phyloP scores from a whole-genome alignment of 1,140 invertebrate genomes.

The Magallana ariakensis region DNA sequence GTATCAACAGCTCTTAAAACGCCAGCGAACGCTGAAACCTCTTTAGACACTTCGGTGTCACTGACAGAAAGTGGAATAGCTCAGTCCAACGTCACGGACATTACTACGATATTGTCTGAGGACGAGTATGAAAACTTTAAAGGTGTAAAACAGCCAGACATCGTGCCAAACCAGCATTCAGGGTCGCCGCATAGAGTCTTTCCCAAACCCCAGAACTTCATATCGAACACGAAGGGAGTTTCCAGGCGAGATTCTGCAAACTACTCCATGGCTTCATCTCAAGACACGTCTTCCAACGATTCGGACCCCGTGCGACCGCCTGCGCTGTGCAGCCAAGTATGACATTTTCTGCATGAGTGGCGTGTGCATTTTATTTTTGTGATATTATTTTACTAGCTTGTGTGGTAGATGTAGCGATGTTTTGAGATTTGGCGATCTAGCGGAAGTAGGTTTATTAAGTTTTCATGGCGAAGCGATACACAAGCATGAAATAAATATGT shows the following conservation, averaged over 20 bases:
- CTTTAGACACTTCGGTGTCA: neutral
- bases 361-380: neutral
- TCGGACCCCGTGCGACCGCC: slow-evolving; percentile 66
- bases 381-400: neutral
- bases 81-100: neutral
- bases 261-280: slow-evolving; percentile 72
- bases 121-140: slow-evolving; percentile 38
- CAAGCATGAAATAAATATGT: no score
- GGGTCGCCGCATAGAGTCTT: slow-evolving; percentile 40
- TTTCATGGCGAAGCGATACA: no score
- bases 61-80: slow-evolving; percentile 32
- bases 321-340: slow-evolving; percentile 73
- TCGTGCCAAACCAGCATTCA: slow-evolving; percentile 56
- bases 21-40: neutral
- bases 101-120: slow-evolving; percentile 34
- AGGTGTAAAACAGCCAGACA: slow-evolving; percentile 53
- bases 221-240: slow-evolving; percentile 51
- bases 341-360: slow-evolving; percentile 41
- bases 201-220: slow-evolving; percentile 51
- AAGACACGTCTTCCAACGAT: slow-evolving; percentile 73
- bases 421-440: neutral
- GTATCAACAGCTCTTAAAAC: neutral
- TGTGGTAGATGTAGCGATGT: neutral
- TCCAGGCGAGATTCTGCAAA: slow-evolving; percentile 72
- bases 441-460: neutral